Conservation (phyloP, 2,797 vertebrate species). For the Threskiornis aethiopicus region DNA sequence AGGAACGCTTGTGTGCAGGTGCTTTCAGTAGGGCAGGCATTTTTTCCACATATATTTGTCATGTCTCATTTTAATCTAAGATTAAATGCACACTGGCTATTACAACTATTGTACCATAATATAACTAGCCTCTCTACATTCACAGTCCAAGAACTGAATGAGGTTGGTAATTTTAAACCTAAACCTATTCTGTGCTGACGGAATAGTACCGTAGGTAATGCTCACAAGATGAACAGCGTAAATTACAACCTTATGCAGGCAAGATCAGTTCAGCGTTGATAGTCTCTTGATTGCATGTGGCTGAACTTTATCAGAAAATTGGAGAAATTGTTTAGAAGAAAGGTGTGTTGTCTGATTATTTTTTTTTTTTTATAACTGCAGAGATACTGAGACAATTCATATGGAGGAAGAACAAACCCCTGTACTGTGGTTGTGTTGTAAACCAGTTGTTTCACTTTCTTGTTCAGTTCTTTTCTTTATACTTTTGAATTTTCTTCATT, state of each 20-base stretch:
- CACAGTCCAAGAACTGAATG: neutral
- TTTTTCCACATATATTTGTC: rapidly evolving
- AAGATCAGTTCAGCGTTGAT: neutral
- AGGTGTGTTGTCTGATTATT: neutral
- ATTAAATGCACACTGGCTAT: neutral
- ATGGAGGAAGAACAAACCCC: neutral
- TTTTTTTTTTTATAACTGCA: neutral
- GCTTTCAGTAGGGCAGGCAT: neutral
- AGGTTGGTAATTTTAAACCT: neutral
- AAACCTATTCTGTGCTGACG: neutral
- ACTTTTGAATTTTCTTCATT: neutral
- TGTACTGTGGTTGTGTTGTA: neutral
- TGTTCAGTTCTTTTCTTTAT: neutral
- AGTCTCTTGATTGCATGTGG: neutral
- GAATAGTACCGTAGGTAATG: neutral
- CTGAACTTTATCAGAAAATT: neutral
- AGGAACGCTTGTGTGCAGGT: neutral
- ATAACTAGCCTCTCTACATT: neutral
- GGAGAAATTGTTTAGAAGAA: neutral
- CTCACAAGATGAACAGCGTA: neutral
- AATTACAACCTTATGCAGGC: neutral
- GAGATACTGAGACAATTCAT: neutral
- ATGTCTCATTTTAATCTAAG: neutral
- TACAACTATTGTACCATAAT: neutral
- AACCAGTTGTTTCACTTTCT: neutral